Base-by-base conservation (phyloP, 2,113 vertebrate species). In the Tachysurus vachellii region DNA sequence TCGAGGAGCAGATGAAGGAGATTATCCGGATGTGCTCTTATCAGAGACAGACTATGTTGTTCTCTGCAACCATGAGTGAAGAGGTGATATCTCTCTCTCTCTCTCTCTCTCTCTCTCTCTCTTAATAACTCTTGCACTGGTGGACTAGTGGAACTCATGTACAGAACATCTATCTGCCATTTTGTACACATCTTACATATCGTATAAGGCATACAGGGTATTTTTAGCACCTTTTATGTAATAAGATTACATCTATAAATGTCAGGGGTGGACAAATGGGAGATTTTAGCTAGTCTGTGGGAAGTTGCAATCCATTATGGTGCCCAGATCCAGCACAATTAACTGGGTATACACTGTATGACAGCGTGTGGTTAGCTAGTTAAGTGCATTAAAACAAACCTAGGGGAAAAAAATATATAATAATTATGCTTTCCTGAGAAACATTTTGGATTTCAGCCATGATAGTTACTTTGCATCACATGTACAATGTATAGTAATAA, bases 1-100 rank as follows among this genome's bases (percentile, higher is more conserved):
- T 99, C 86, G 98, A 99, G 91, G 98, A 99, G 80, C 98, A 99
- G 95, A 99, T 99, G 98, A 99, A 99, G 91, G 98, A 99, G 93
- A 96, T 99, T 90, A 99, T 99, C 91, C 94, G 94, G 56, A 70
- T 98, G 92, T 99, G 98, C 81, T 96, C 97, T 28, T 96, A 95
- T 88, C 98, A 98, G 91, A 95, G 96, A 87, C 98, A 99, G 93
- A 99, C 98, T 44, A 98, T 99, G 97, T 94, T 99, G 82, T 99
- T 99, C 91, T 99, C 98, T 0, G 98, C 98, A 84, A 99, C 98
- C 36, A 99, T 99, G 97, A 97, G 96, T 0, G 98, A 99, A 0
- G 97, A 99, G 97, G 98, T 99, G 36, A 36, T 36, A 1, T 36
- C 36, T 36, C 36, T 36, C 36, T 36, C 36, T 36, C 36, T 36